Base-by-base conservation (phyloP, 1,140 invertebrate genomes). In the Lanistes nyassanus region DNA sequence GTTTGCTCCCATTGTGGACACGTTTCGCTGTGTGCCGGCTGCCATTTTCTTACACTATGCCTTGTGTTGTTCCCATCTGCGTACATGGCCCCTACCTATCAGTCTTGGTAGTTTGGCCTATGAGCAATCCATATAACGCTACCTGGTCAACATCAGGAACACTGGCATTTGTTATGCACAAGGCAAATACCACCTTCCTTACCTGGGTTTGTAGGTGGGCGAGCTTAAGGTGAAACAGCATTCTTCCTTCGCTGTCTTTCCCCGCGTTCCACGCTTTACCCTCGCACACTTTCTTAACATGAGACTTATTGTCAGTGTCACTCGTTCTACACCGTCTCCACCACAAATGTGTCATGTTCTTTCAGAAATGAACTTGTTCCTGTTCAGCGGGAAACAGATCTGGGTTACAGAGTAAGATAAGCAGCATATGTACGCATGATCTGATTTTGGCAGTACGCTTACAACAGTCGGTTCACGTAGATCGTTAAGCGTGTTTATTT, bases 51-150 rank as follows among this genome's bases (percentile, higher is more conserved):
- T 60, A 31, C 23, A 19, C 56, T 26, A 11, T n/a, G 23, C 29
- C n/a, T 60, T 26, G 56, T 60, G n/a, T 60, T 60, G n/a, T 60
- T n/a, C 7, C 56, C 56, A 31, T 60, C 56, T 31, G 56, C 56
- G n/a, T 2, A 9, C 13, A 13, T 23, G 13, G 23, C 51, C 11
- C 29, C 29, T 4, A 60, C 11, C 56, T 60, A 31, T 11, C 56
- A 19, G 56, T 60, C 56, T n/a, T 60, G 56, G 9, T 60, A 23
- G 9, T 60, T 60, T 60, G 56, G 56, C 56, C 56, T 60, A 60
- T 60, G 56, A 60, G 56, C 56, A 60, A 60, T 47, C 42, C 42
- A 47, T 47, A 47, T 47, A 16, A 47, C 56, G 56, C 56, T n/a
- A 9, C 29, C 56, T 60, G 56, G 56, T 60, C 56, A 60, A 60